These are phyloP conservation scores for Takifugu ocellatus DNA, from an alignment of 2,797 vertebrate genomes.

Conservation along the genomic window DNA sequence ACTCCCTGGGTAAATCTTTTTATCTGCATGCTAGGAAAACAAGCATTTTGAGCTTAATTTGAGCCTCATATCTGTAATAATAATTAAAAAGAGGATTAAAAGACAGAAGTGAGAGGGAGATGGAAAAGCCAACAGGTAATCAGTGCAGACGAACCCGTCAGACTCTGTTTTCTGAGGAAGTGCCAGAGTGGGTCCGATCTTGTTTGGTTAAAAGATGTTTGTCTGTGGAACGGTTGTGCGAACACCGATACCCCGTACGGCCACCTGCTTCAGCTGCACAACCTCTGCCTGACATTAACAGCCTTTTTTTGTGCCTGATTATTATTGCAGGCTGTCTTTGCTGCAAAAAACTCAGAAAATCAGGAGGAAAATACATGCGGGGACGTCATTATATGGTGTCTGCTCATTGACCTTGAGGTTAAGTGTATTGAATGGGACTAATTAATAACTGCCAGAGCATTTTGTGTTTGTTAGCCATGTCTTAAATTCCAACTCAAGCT, in stretches of 20 bases:
- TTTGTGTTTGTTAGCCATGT: conserved; percentile 64
- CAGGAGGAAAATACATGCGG: conserved; percentile 41
- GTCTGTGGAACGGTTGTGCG: conserved; percentile 40
- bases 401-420: conserved; percentile 74
- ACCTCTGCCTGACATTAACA: conserved; percentile 38
- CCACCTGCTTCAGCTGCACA: neutral
- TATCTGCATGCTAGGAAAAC: conserved; percentile 95
- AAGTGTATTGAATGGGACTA: conserved; percentile 72
- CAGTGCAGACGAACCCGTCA: conserved; percentile 62
- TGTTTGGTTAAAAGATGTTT: conserved; percentile 49
- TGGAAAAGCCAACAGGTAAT: conserved; percentile 75
- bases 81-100: conserved; percentile 81
- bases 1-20: conserved; percentile 98
- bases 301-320: conserved; percentile 23
- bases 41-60: conserved; percentile 92
- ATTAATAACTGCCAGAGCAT: conserved; percentile 76
- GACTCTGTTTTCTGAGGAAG: conserved; percentile 19
- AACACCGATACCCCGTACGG: conserved; percentile 38
- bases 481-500: conserved; percentile 50
- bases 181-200: conserved; percentile 35
- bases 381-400: conserved; percentile 70
- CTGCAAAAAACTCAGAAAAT: conserved; percentile 29
- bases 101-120: conserved; percentile 73
- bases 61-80: conserved; percentile 80
- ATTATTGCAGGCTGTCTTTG: conserved; percentile 43